Evolutionary conservation across 92 coral and sea anemone species (phyloP).

Genomic region (Zoanthus sansibaricus): DNA sequence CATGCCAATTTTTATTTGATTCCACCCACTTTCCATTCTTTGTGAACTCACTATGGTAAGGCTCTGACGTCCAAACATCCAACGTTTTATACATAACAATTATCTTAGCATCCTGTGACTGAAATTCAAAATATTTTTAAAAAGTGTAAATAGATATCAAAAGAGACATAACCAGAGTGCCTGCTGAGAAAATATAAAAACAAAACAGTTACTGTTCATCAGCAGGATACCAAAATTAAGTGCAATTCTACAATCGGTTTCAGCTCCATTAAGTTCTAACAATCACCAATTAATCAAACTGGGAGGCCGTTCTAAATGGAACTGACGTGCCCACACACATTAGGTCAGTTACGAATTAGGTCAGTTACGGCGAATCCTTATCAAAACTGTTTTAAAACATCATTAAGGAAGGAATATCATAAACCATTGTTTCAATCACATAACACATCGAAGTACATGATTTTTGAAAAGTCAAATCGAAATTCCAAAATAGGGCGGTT

Average conservation of each 20-base stretch:
- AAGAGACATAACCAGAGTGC: too few species aligned
- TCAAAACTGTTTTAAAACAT: neutral
- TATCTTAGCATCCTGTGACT: slow-evolving; percentile 10
- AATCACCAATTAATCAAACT: neutral
- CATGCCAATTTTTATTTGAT: neutral
- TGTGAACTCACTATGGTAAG: neutral
- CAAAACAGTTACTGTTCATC: too few species aligned
- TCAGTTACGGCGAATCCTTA: neutral
- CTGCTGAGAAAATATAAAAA: too few species aligned
- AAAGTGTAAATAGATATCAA: neutral
- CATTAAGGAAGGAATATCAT: neutral
- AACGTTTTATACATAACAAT: neutral
- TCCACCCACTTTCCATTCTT: neutral
- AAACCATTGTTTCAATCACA: too few species aligned
- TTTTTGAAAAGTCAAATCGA: too few species aligned
- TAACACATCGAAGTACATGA: too few species aligned
- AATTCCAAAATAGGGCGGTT: too few species aligned
- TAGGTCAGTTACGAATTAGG: neutral
- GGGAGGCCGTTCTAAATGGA: neutral
- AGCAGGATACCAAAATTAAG: too few species aligned
- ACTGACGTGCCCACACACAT: neutral
- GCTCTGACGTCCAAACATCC: neutral
- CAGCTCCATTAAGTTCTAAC: neutral
- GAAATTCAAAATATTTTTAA: slow-evolving; percentile 16
- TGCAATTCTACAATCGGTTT: too few species aligned